These are phyloP conservation scores for Ophion costatus DNA, from an alignment of 2,888 invertebrate genomes.

Conservation along the genomic window DNA sequence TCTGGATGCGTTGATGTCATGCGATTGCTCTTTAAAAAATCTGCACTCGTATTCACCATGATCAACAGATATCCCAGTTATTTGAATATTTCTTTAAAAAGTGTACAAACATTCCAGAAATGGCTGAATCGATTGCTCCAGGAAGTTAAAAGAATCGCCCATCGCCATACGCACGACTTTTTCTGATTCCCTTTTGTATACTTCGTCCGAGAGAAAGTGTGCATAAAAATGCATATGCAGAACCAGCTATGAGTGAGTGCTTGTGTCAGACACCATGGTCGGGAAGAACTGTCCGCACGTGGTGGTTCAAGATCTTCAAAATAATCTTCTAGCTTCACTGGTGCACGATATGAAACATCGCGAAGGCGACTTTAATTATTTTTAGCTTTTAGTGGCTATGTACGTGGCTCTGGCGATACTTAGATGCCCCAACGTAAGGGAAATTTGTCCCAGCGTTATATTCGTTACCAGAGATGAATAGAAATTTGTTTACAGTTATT, in stretches of 20 bases:
- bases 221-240: neutral
- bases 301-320: slow-evolving; percentile 15
- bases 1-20: no score
- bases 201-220: neutral
- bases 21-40: no score
- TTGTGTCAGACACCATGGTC: neutral
- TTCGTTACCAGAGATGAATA: neutral
- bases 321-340: slow-evolving; percentile 29
- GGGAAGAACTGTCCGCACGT: slow-evolving; percentile 18
- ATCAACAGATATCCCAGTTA: no score
- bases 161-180: no score
- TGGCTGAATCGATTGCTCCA: neutral
- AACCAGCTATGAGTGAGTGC: neutral
- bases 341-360: slow-evolving; percentile 28
- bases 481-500: neutral
- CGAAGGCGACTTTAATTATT: slow-evolving; percentile 37
- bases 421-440: neutral
- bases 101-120: neutral
- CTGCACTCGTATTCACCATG: no score
- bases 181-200: neutral
- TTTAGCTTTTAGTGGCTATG: slow-evolving; percentile 24
- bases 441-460: neutral
- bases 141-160: no score
- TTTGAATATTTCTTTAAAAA: no score
- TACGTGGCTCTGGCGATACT: neutral